Base-by-base conservation (phyloP, 2,888 invertebrate genomes). In the Thumatha senex region DNA sequence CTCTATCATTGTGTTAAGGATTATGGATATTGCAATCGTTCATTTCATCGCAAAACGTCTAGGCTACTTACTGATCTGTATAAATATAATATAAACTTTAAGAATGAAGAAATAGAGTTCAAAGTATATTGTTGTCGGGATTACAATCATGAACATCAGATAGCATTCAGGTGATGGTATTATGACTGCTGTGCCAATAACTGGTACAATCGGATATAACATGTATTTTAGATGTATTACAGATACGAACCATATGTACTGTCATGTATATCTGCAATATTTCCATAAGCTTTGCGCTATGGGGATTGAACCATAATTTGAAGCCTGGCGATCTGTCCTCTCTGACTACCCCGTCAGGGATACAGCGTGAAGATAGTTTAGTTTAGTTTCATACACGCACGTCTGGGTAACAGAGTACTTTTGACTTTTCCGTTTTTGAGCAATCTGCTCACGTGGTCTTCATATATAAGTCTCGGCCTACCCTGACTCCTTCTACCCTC, bases 111-210 rank as follows among this genome's bases (percentile, higher is more conserved):
- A 9, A 51, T 40, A 51, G 34, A 47, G 54, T 51, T 50, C 34
- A 29, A 41, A 48, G 18, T 47, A 10, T 30, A 45, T 15, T 49
- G 30, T 30, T 18, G 36, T 30, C 13, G 1, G 3, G 38, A 13
- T 0, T 48, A 53, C 29, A 54, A 60, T 63, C 60, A 40, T n/a
- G 46, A 48, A 48, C 45, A 56, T 60, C 53, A 59, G 50, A 52
- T 56, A 40, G 45, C 52, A 59, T 63, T 53, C 35, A 53, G 47
- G 40, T 43, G 46, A 62, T 58, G 62, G 54, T 47, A 57, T 60
- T 62, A 56, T 57, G 51, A 45, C 40, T 44, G 67, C 54, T 61
- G 46, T 63, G 58, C 65, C 68, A 72, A 72, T 72, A 70, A 64
- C 59, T 58, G 61, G 61, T 51, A 56, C 66, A 57, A 67, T 71